Conservation (phyloP, 2,113 vertebrate genomes). For the Poeciliopsis occidentalis region DNA sequence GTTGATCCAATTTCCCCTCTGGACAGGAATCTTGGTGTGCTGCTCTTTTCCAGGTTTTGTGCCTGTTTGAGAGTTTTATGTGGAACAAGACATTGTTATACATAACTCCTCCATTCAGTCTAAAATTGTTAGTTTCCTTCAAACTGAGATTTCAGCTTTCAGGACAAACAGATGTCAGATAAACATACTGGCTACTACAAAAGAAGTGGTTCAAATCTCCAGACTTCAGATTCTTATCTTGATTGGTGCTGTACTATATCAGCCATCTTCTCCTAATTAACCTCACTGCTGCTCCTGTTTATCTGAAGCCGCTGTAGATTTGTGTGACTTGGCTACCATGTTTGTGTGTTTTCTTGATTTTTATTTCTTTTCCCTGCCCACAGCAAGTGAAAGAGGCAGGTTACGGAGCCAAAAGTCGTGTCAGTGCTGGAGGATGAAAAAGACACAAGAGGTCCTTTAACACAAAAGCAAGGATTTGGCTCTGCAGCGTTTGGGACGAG, state of each 20-base stretch:
- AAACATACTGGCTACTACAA: background rate
- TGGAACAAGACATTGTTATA: background rate
- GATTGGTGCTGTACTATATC: background rate
- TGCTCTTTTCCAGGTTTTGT: background rate
- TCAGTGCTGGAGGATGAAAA: conserved; percentile 43
- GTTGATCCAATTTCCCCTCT: background rate
- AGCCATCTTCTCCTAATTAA: conserved; percentile 12
- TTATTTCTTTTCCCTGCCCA: conserved; percentile 3
- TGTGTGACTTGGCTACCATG: conserved; percentile 4
- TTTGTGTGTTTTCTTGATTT: conserved; percentile 8
- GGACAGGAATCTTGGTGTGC: background rate
- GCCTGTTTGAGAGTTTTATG: background rate
- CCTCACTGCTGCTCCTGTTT: conserved; percentile 3
- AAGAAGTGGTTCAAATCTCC: background rate
- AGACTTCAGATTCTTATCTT: background rate
- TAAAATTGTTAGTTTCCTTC: background rate
- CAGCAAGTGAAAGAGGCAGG: conserved; percentile 17
- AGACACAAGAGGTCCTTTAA: conserved; percentile 51
- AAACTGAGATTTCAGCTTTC: background rate
- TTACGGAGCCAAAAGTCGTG: conserved; percentile 44
- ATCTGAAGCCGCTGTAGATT: background rate
- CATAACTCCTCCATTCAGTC: background rate
- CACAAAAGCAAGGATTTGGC: conserved; percentile 72
- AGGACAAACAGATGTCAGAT: background rate
- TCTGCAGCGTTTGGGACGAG: conserved; percentile 54